Percentiles rank a stretch among this genome's conserved stretches.
Conservation (phyloP, 1,140 invertebrate genomes). For the Trichoplusia ni region DNA sequence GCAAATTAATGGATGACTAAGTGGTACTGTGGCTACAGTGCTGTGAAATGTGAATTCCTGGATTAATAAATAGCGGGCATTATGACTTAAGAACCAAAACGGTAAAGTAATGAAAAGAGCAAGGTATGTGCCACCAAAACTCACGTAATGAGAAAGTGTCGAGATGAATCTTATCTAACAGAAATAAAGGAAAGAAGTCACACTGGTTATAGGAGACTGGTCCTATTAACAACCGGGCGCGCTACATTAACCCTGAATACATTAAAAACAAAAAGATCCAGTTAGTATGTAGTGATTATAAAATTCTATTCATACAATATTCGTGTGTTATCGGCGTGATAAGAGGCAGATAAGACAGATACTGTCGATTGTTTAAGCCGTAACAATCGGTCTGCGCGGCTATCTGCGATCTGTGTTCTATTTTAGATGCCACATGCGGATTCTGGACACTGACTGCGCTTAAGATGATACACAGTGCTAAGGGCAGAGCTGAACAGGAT, state of each 20-base stretch:
- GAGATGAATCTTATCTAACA: neutral
- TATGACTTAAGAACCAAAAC: no score
- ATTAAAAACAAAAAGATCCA: neutral
- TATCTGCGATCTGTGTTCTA: conserved; percentile 42
- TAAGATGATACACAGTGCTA: no score
- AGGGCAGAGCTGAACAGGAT: no score
- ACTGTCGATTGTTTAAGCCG: neutral
- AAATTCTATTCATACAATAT: conserved; percentile 4
- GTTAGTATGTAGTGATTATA: conserved; percentile 8
- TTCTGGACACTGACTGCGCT: no score
- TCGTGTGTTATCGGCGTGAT: conserved; percentile 17
- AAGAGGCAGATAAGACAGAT: conserved; percentile 5
- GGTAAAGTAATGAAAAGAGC: no score
- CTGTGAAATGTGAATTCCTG: neutral
- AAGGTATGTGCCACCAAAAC: no score
- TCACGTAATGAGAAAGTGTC: no score
- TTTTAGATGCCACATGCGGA: conserved; percentile 47
- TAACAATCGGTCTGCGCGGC: neutral
- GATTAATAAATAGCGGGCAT: no score
- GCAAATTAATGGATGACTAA: conserved; percentile 28
- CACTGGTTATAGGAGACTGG: neutral
- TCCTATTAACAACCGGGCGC: neutral
- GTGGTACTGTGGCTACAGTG: neutral
- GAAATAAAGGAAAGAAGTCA: neutral
- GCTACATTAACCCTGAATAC: conserved; percentile 9